Conservation (phyloP, 1,140 invertebrate genomes). For the Bombus impatiens region DNA sequence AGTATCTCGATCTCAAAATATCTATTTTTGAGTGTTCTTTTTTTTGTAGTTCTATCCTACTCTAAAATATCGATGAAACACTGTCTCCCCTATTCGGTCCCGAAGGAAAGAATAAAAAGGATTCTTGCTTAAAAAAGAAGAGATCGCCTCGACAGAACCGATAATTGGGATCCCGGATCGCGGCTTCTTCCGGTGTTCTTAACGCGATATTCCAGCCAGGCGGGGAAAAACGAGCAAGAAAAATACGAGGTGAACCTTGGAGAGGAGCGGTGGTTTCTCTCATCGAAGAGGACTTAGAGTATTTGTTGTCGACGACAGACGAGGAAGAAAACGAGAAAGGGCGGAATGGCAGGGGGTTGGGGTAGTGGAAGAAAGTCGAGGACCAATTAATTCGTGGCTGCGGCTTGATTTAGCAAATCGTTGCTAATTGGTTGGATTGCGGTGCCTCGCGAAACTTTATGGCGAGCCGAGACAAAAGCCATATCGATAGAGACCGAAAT, state of each 20-base stretch:
- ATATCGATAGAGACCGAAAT: conserved; percentile 25
- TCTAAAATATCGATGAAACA: background rate
- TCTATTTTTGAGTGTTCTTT: background rate
- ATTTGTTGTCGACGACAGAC: conserved; percentile 44
- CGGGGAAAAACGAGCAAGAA: background rate
- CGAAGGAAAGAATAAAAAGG: background rate
- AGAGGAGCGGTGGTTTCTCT: conserved; percentile 18
- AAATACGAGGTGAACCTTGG: background rate
- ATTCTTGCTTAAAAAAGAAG: background rate
- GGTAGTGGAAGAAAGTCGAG: conserved; percentile 40
- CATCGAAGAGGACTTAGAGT: conserved; percentile 47
- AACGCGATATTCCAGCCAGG: conserved; percentile 4
- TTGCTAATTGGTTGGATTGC: conserved; percentile 53
- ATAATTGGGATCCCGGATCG: conserved; percentile 43
- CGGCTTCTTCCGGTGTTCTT: conserved; percentile 28
- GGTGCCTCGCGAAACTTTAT: conserved; percentile 52
- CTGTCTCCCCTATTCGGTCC: too few species aligned
- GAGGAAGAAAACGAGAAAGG: background rate
- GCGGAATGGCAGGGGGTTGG: too few species aligned
- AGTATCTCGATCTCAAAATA: background rate
- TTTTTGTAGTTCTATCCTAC: too few species aligned
- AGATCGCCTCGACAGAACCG: background rate
- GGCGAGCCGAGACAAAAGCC: conserved; percentile 46
- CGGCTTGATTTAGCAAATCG: conserved; percentile 55
- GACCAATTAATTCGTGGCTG: conserved; percentile 53